A percentile compares a stretch with the other conserved stretches of the same genome.
Evolutionary conservation across 1,140 invertebrate genomes (phyloP).

Genomic region (Megathymus violae): DNA sequence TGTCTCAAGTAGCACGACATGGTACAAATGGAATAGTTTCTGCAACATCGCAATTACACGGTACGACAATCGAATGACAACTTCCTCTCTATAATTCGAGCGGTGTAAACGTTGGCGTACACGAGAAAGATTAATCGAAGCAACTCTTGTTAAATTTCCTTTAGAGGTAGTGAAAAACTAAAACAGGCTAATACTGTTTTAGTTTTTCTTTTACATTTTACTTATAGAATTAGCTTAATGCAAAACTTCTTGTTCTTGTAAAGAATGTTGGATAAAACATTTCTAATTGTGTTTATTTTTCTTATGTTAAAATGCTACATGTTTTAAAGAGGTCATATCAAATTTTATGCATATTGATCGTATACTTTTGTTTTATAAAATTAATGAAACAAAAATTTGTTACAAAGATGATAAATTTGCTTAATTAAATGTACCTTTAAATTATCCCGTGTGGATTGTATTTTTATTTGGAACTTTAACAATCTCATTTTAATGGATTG

Average conservation of each 20-base stretch:
- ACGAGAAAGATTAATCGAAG: too few species aligned
- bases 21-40: constrained; percentile 37
- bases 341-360: too few species aligned
- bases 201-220: not conserved
- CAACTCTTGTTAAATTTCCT: not conserved
- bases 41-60: constrained; percentile 42
- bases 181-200: not conserved
- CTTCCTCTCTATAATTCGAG: constrained; percentile 32
- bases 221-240: not conserved
- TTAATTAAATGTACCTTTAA: too few species aligned
- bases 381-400: too few species aligned
- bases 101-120: not conserved
- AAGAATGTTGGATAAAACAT: not conserved
- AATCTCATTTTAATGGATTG: too few species aligned
- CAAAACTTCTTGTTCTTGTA: not conserved
- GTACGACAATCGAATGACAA: constrained; percentile 39
- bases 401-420: too few species aligned
- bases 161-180: not conserved
- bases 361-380: too few species aligned
- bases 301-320: not conserved
- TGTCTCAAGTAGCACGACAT: constrained; percentile 10
- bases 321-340: too few species aligned
- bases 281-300: not conserved
- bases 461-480: too few species aligned
- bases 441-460: too few species aligned